Evolutionary conservation across 2,888 invertebrate species (phyloP).

Genomic region (Patella caerulea): DNA sequence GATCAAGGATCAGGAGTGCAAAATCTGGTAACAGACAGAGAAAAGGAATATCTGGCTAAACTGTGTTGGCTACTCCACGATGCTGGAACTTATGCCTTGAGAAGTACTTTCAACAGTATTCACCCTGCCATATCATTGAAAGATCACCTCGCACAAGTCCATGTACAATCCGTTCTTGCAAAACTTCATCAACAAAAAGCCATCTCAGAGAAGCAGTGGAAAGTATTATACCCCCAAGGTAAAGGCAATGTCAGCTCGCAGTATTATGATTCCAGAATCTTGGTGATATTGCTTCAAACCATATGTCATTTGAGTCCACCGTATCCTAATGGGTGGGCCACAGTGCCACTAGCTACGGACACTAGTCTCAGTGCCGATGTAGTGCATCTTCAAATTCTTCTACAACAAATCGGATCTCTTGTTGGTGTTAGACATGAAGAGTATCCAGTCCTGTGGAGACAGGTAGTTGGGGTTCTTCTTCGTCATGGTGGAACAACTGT

Average conservation of each 20-base stretch:
- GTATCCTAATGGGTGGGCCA: slow-evolving; percentile 66
- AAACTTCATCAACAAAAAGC: slow-evolving; percentile 45
- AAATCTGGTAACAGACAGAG: slow-evolving; percentile 38
- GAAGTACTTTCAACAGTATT: slow-evolving; percentile 55
- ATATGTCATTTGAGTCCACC: slow-evolving; percentile 65
- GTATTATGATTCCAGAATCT: slow-evolving; percentile 53
- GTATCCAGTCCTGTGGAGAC: slow-evolving; percentile 38
- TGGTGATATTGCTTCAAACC: slow-evolving; percentile 58
- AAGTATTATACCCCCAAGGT: slow-evolving; percentile 52
- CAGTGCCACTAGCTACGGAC: slow-evolving; percentile 54
- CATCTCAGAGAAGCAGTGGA: slow-evolving; percentile 53
- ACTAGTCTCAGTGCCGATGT: slow-evolving; percentile 62
- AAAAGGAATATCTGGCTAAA: slow-evolving; percentile 54
- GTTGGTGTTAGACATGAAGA: slow-evolving; percentile 33
- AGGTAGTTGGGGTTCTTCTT: slow-evolving; percentile 51
- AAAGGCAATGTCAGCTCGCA: slow-evolving; percentile 50
- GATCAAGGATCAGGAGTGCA: slow-evolving; percentile 15
- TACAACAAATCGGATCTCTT: slow-evolving; percentile 39
- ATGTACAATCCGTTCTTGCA: slow-evolving; percentile 50
- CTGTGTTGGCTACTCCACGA: slow-evolving; percentile 60
- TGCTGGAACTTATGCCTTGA: slow-evolving; percentile 54
- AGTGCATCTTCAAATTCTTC: slow-evolving; percentile 53
- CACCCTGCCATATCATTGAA: slow-evolving; percentile 55
- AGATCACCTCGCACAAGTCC: slow-evolving; percentile 52
- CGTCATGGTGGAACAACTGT: slow-evolving; percentile 55